A percentile compares a stretch with the other conserved stretches of the same genome.
Evolutionary conservation across 2,888 invertebrate genomes (phyloP).

Genomic region (Dexiosoma caninum): DNA sequence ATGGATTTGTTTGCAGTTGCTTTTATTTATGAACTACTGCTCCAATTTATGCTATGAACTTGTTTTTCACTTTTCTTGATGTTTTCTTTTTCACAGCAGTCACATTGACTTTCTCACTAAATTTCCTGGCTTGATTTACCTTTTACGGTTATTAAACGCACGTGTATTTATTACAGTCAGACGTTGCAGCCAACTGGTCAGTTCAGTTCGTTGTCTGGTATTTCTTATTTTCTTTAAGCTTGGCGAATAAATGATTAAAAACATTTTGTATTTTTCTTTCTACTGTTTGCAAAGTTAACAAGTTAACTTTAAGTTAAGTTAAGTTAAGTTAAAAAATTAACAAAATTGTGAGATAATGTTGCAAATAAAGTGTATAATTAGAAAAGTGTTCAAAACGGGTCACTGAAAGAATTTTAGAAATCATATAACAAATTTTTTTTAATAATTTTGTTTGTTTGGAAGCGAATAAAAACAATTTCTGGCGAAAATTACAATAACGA

Average conservation of each 20-base stretch:
- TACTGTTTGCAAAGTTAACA: neutral
- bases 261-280: neutral
- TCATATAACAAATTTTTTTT: no score
- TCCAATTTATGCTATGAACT: slow-evolving; percentile 44
- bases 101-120: neutral
- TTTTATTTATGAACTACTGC: slow-evolving; percentile 37
- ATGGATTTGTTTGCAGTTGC: slow-evolving; percentile 36
- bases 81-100: neutral
- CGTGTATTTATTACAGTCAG: slow-evolving; percentile 3
- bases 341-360: neutral
- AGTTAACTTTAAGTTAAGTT: no score
- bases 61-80: slow-evolving; percentile 49
- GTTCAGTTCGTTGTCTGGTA: neutral
- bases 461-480: no score
- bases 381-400: neutral
- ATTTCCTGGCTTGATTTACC: slow-evolving; percentile 30
- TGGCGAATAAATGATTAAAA: neutral
- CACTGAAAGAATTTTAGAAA: no score
- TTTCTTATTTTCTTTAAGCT: neutral
- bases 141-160: slow-evolving; percentile 40
- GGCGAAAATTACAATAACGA: no score
- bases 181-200: neutral
- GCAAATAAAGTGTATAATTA: neutral
- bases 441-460: no score
- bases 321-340: neutral